Evolutionary conservation across 1,140 invertebrate genomes (phyloP).

Genomic region (Leptoteleia sp.): DNA sequence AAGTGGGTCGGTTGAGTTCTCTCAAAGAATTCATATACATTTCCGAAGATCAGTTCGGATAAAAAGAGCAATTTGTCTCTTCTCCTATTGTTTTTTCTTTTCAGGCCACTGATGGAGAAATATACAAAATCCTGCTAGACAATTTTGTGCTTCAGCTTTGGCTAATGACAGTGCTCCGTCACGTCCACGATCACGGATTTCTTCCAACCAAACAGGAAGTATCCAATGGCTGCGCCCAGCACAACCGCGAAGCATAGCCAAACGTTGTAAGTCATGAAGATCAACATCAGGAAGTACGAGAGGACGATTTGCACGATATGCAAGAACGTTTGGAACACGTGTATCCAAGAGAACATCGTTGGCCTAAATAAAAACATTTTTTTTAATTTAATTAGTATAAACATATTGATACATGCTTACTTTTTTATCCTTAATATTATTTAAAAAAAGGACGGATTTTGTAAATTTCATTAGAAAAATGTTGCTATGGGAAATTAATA

Average conservation of each 20-base stretch:
- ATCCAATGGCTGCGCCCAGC: conserved; percentile 92
- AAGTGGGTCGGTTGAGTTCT: too few relatives aligned
- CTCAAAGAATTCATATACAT: too few relatives aligned
- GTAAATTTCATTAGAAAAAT: too few relatives aligned
- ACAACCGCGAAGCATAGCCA: conserved; percentile 96
- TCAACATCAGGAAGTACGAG: conserved; percentile 97
- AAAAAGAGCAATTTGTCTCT: background rate
- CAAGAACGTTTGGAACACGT: conserved; percentile 92
- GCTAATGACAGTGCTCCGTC: conserved; percentile 96
- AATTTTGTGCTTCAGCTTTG: conserved; percentile 36
- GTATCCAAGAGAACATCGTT: conserved; percentile 89
- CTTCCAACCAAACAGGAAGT: conserved; percentile 97
- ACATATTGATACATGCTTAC: too few relatives aligned
- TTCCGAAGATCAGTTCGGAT: conserved; percentile 12
- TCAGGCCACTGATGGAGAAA: conserved; percentile 2
- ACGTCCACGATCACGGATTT: conserved; percentile 94
- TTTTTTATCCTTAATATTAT: too few relatives aligned
- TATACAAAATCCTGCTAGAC: conserved; percentile 40
- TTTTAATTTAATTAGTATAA: too few relatives aligned
- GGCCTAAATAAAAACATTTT: conserved; percentile 82
- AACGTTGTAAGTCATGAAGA: conserved; percentile 99
- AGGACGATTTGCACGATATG: conserved; percentile 94
- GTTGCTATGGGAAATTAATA: too few relatives aligned
- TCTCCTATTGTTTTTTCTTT: background rate
- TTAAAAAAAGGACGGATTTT: too few relatives aligned